These are phyloP conservation scores for Aptenodytes forsteri DNA, from an alignment of 2,113 vertebrate genomes.

Conservation along the genomic window DNA sequence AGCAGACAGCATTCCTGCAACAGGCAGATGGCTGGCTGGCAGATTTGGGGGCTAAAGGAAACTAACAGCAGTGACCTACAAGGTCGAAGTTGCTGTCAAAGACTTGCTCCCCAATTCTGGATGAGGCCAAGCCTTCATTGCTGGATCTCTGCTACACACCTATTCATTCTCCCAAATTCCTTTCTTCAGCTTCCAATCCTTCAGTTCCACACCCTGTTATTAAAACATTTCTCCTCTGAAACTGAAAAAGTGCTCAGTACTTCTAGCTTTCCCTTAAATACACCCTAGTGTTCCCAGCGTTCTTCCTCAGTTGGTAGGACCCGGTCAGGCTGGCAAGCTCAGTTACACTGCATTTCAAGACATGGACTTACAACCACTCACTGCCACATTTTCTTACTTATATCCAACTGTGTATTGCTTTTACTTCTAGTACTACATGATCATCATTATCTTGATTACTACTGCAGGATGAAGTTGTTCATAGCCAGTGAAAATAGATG, in stretches of 20 bases:
- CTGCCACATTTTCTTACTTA: not conserved
- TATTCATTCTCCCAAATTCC: not conserved
- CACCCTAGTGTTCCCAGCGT: not conserved
- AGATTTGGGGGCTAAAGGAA: not conserved
- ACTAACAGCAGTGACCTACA: not conserved
- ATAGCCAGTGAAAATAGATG: not conserved
- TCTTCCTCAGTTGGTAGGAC: not conserved
- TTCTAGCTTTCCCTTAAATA: not conserved
- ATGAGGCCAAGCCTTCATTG: not conserved
- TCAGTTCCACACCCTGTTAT: not conserved
- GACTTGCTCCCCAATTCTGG: not conserved
- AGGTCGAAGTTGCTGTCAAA: not conserved
- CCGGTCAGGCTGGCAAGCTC: not conserved
- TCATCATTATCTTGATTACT: not conserved
- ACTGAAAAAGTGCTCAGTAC: not conserved
- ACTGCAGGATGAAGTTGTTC: not conserved
- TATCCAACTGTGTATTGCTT: not conserved
- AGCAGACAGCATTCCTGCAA: not conserved
- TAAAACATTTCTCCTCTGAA: not conserved
- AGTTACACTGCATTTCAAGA: not conserved
- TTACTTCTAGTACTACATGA: not conserved
- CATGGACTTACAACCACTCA: rapidly evolving
- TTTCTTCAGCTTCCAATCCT: not conserved
- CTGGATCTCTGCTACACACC: not conserved
- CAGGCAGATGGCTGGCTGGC: not conserved